A percentile compares a stretch with the other conserved stretches of the same genome.
Conservation (phyloP, 1,140 invertebrate species). For the Tenebrio molitor region DNA sequence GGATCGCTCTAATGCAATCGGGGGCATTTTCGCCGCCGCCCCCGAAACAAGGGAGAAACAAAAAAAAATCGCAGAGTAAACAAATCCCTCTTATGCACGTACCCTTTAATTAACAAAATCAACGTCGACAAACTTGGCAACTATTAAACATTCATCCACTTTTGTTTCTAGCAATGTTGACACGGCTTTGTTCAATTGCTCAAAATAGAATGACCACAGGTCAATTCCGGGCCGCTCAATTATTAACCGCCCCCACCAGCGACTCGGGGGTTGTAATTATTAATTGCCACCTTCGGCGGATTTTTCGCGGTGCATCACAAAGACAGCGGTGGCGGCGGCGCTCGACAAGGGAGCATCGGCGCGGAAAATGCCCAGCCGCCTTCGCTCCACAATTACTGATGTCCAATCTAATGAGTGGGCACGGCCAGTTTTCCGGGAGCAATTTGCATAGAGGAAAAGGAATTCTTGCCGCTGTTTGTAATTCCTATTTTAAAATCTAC, state of each 20-base stretch:
- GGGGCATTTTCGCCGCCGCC: too few relatives aligned
- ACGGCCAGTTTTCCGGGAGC: slow-evolving; percentile 42
- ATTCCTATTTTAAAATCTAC: slow-evolving; percentile 53
- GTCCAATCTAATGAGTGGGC: slow-evolving; percentile 55
- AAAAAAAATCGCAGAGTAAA: slow-evolving; percentile 20
- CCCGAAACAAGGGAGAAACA: neutral
- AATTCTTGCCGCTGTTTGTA: slow-evolving; percentile 51
- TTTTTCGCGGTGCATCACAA: slow-evolving; percentile 18
- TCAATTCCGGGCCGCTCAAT: too few relatives aligned
- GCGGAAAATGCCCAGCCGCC: slow-evolving; percentile 49
- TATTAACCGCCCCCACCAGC: neutral
- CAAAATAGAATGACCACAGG: slow-evolving; percentile 36
- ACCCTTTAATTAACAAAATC: slow-evolving; percentile 39
- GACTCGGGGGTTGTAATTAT: neutral
- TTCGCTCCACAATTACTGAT: slow-evolving; percentile 54
- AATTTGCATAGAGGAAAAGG: slow-evolving; percentile 52
- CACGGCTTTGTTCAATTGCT: slow-evolving; percentile 34
- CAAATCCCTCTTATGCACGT: slow-evolving; percentile 38
- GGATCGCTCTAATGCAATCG: too few relatives aligned
- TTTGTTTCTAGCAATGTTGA: slow-evolving; percentile 36
- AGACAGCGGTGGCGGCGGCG: slow-evolving; percentile 27
- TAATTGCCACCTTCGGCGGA: neutral
- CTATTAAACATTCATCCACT: slow-evolving; percentile 39
- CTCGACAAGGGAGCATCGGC: slow-evolving; percentile 44
- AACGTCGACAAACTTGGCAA: slow-evolving; percentile 33